These are phyloP conservation scores for Shargacucullia verbasci DNA, from an alignment of 2,888 invertebrate species.

Conservation along the genomic window DNA sequence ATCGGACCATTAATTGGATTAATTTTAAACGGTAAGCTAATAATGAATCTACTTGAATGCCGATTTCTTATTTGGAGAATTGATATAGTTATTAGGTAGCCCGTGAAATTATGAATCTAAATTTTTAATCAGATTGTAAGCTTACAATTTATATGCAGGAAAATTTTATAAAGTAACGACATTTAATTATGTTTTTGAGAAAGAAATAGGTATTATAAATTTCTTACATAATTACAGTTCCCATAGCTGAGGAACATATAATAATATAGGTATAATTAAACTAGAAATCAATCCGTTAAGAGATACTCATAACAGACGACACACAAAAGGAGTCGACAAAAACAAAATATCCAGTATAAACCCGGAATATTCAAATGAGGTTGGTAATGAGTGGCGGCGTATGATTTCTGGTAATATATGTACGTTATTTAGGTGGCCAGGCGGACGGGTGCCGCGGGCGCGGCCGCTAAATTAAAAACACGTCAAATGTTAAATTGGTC, in stretches of 20 bases:
- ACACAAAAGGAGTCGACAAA: slow-evolving; percentile 30
- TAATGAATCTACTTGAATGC: slow-evolving; percentile 16
- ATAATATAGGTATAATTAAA: no score
- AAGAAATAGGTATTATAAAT: neutral
- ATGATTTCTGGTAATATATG: slow-evolving; percentile 84
- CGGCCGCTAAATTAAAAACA: slow-evolving; percentile 88
- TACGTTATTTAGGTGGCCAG: slow-evolving; percentile 78
- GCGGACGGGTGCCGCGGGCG: slow-evolving; percentile 86
- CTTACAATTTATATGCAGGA: slow-evolving; percentile 7
- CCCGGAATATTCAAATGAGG: slow-evolving; percentile 78
- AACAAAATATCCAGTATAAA: slow-evolving; percentile 53
- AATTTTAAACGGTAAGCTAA: slow-evolving; percentile 49
- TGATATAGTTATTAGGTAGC: slow-evolving; percentile 34
- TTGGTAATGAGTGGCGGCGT: slow-evolving; percentile 81
- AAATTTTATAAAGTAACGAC: neutral
- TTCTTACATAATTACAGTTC: no score
- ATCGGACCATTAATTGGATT: slow-evolving; percentile 57
- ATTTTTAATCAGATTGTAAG: slow-evolving; percentile 1
- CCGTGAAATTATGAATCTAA: slow-evolving; percentile 17
- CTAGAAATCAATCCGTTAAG: no score
- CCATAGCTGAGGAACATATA: no score
- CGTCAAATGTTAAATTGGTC: slow-evolving; percentile 89
- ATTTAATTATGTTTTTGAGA: slow-evolving; percentile 1
- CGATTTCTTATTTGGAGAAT: slow-evolving; percentile 37
- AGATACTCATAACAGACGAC: no score